These are phyloP conservation scores for Sitta carolinensis DNA, from an alignment of 2,797 vertebrate genomes.

Conservation along the genomic window DNA sequence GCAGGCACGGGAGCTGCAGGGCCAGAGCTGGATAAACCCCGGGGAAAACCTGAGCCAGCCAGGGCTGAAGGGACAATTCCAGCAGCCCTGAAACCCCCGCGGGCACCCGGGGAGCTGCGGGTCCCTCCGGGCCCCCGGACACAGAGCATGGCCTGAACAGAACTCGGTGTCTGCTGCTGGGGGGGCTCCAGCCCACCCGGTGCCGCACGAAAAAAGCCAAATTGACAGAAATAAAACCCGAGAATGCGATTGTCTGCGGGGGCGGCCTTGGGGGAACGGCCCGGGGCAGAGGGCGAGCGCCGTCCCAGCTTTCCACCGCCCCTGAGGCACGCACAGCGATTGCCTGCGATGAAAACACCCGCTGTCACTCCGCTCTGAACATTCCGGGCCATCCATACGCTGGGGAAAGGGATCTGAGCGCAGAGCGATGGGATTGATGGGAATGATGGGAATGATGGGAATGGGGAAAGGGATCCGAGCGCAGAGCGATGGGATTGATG, in stretches of 20 bases:
- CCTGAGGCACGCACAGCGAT: accelerated
- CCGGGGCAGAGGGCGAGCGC: accelerated
- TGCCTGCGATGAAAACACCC: accelerated
- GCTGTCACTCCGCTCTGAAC: accelerated
- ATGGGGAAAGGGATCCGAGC: too few species aligned
- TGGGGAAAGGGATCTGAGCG: too few species aligned
- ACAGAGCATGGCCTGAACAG: background rate
- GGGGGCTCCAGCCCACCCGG: background rate
- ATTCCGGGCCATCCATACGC: too few species aligned
- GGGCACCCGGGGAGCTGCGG: background rate
- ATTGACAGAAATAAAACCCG: too few species aligned
- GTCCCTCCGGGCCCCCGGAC: background rate
- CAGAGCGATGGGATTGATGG: too few species aligned
- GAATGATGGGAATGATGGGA: too few species aligned
- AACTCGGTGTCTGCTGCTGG: background rate
- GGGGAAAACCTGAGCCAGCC: background rate
- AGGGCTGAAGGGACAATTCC: accelerated
- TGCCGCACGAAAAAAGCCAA: background rate
- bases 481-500: too few species aligned
- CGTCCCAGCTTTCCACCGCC: background rate
- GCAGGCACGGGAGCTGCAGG: accelerated
- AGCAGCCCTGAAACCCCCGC: background rate
- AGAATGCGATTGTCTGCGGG: background rate
- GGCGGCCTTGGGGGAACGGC: background rate
- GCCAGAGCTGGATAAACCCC: too few species aligned